A percentile compares a stretch with the other conserved stretches of the same genome.
Evolutionary conservation across 2,797 vertebrate genomes (phyloP).

Genomic region (Galago senegalensis): DNA sequence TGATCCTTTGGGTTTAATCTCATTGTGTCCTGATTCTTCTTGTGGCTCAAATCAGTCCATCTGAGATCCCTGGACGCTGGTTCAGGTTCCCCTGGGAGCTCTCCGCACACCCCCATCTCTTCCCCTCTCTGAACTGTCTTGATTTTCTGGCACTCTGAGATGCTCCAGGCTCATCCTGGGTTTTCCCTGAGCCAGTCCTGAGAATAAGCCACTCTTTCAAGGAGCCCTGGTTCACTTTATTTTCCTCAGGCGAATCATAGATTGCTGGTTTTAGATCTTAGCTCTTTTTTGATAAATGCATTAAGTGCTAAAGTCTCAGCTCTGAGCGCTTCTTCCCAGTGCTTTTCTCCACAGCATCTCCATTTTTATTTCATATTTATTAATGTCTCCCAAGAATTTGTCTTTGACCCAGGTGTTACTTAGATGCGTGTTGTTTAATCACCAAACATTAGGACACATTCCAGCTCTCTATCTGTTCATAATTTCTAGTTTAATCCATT

Average conservation of each 20-base stretch:
- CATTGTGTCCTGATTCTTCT: background rate
- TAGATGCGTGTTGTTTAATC: background rate
- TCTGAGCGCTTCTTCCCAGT: background rate
- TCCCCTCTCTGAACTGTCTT: background rate
- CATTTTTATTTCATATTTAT: background rate
- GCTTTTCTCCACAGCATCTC: background rate
- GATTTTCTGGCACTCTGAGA: background rate
- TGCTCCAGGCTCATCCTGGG: background rate
- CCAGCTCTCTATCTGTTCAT: background rate
- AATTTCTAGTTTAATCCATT: too few relatives aligned
- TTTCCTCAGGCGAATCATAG: background rate
- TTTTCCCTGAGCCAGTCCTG: background rate
- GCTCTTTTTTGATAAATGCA: background rate
- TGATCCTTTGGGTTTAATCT: background rate
- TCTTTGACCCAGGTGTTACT: background rate
- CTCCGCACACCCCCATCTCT: rapidly evolving
- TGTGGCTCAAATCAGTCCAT: background rate
- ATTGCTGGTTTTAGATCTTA: background rate
- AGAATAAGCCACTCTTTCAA: background rate
- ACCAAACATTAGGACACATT: background rate
- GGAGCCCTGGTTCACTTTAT: too few relatives aligned
- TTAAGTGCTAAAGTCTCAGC: background rate
- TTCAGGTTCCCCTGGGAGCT: background rate
- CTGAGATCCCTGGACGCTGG: too few relatives aligned
- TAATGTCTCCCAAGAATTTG: background rate